phyloP scores from a whole-genome alignment of 2,888 invertebrate genomes.

The Phyto melanocephala region DNA sequence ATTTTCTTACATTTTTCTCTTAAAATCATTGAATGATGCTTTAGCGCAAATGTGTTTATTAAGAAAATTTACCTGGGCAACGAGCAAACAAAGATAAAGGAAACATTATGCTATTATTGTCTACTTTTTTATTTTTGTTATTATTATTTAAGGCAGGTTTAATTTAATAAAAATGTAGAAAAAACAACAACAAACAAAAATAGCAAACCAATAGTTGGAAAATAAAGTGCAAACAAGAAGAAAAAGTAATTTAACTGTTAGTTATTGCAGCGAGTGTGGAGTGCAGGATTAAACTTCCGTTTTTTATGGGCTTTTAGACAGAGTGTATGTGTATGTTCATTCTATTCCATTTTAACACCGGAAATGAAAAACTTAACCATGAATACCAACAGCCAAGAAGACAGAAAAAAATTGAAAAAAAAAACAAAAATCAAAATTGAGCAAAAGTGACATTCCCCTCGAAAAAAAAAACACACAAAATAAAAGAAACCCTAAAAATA shows the following conservation, averaged over 20 bases:
- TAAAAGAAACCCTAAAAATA: not conserved
- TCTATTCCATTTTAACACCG: slow-evolving; percentile 50
- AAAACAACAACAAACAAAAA: not conserved
- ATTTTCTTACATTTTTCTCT: not conserved
- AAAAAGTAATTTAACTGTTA: slow-evolving; percentile 47
- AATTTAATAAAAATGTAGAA: not conserved
- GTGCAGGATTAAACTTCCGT: slow-evolving; percentile 55
- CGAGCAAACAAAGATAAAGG: not conserved
- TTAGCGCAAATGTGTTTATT: slow-evolving; percentile 36
- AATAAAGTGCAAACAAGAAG: not conserved
- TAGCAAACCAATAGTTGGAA: not conserved
- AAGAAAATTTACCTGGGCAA: slow-evolving; percentile 15
- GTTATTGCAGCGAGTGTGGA: slow-evolving; percentile 20
- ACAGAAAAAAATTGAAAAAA: no score
- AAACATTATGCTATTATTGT: slow-evolving; percentile 9
- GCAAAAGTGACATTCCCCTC: slow-evolving; percentile 48
- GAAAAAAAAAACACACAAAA: not conserved
- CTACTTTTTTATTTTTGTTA: not conserved
- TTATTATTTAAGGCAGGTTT: slow-evolving; percentile 36
- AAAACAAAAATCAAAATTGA: no score
- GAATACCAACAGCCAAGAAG: slow-evolving; percentile 52
- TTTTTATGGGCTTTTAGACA: slow-evolving; percentile 39
- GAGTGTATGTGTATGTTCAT: not conserved
- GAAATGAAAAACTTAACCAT: slow-evolving; percentile 65
- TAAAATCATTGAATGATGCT: slow-evolving; percentile 5